phyloP scores from a whole-genome alignment of 2,888 invertebrate species.

The Napeogenes inachia region DNA sequence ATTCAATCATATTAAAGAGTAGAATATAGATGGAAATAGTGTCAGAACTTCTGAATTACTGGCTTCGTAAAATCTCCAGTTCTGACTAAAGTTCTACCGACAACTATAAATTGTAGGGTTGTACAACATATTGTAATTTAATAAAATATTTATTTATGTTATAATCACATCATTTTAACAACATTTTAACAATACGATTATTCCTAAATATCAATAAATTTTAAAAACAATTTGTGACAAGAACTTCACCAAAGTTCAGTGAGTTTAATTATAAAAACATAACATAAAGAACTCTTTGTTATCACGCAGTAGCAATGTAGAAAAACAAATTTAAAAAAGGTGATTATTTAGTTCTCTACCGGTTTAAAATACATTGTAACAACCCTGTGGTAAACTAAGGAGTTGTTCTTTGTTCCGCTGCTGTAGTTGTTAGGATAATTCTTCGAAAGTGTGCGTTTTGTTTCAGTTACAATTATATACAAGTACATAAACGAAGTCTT shows the following conservation, averaged over 20 bases:
- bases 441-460: constrained; percentile 3
- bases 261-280: too few species aligned
- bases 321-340: too few species aligned
- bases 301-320: too few species aligned
- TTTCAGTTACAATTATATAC: constrained; percentile 1
- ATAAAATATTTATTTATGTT: too few species aligned
- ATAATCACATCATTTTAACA: too few species aligned
- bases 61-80: constrained; percentile 4
- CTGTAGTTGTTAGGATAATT: constrained; percentile 3
- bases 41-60: constrained; percentile 6
- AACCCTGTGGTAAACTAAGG: neutral
- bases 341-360: neutral
- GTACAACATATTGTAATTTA: constrained; percentile 5
- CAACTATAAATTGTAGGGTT: constrained; percentile 1
- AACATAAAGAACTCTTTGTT: too few species aligned
- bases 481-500: constrained; percentile 3
- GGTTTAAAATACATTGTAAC: neutral
- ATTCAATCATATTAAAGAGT: constrained; percentile 1
- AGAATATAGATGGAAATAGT: constrained; percentile 1
- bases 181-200: too few species aligned
- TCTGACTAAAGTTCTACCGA: constrained; percentile 2
- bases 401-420: constrained; percentile 3
- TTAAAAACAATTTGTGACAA: too few species aligned
- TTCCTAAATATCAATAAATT: too few species aligned
- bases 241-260: too few species aligned